Evolutionary conservation across 2,888 invertebrate genomes (phyloP).

Genomic region (Troides oblongomaculatus): DNA sequence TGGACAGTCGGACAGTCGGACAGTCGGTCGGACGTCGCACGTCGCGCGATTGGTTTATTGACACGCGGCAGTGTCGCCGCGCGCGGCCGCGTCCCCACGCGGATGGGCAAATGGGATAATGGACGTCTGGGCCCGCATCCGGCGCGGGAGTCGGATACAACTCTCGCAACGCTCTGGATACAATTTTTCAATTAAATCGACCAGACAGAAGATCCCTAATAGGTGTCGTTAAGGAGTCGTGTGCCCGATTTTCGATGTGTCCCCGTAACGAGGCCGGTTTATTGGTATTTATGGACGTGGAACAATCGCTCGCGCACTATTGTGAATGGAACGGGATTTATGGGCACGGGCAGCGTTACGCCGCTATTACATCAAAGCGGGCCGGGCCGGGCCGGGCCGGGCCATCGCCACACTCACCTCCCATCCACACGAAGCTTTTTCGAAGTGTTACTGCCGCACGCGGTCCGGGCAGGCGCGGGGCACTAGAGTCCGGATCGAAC

Average conservation of each 20-base stretch:
- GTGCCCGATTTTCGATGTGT: conserved; percentile 79
- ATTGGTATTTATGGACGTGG: conserved; percentile 76
- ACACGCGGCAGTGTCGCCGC: conserved; percentile 54
- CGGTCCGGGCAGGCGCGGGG: conserved; percentile 54
- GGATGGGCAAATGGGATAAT: conserved; percentile 80
- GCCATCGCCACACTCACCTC: conserved; percentile 41
- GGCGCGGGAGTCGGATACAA: conserved; percentile 75
- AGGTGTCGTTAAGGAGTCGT: conserved; percentile 80
- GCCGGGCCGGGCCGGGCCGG: conserved; percentile 37
- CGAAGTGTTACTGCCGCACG: conserved; percentile 73
- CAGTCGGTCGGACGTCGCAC: no score
- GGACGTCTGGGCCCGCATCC: conserved; percentile 80
- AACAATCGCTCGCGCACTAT: conserved; percentile 56
- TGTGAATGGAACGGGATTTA: no score
- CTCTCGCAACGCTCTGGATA: conserved; percentile 77
- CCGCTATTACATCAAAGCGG: conserved; percentile 52
- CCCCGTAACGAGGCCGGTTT: conserved; percentile 76
- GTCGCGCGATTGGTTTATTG: conserved; percentile 62
- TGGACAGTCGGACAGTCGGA: no score
- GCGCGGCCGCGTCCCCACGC: conserved; percentile 65
- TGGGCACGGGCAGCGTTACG: conserved; percentile 37
- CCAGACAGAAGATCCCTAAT: conserved; percentile 79
- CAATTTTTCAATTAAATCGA: conserved; percentile 80
- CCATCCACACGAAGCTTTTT: conserved; percentile 67
- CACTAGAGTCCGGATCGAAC: conserved; percentile 74